Conservation (phyloP, 2,888 invertebrate species). For the Epinotia bilunana region DNA sequence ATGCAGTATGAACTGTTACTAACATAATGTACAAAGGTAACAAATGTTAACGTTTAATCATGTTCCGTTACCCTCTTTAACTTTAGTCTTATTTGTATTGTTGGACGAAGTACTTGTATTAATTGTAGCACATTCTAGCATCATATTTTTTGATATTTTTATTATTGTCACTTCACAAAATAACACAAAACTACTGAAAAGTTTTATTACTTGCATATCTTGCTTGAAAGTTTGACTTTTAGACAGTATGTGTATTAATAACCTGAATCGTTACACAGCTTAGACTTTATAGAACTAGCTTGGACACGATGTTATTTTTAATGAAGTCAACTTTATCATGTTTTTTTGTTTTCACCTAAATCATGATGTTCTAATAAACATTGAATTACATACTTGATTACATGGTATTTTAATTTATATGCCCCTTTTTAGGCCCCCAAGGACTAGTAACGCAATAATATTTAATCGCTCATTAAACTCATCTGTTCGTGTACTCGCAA, state of each 20-base stretch:
- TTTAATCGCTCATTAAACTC: constrained; percentile 25
- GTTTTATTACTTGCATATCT: constrained; percentile 1
- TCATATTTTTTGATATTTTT: constrained; percentile 29
- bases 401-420: constrained; percentile 51
- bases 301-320: constrained; percentile 68
- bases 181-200: constrained; percentile 21
- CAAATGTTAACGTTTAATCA: constrained; percentile 34
- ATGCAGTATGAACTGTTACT: constrained; percentile 37
- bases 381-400: constrained; percentile 66
- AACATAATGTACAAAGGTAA: constrained; percentile 43
- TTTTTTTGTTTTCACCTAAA: constrained; percentile 77
- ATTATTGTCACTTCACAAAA: constrained; percentile 28
- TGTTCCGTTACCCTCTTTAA: constrained; percentile 29
- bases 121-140: constrained; percentile 32
- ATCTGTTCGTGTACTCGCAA: constrained; percentile 13
- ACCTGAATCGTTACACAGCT: constrained; percentile 27
- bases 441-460: constrained; percentile 1
- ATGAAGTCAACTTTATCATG: constrained; percentile 76
- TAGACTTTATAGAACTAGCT: constrained; percentile 53
- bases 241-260: constrained; percentile 36
- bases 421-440: not conserved
- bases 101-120: constrained; percentile 29
- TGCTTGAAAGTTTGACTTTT: constrained; percentile 29
- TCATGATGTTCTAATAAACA: constrained; percentile 83
- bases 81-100: constrained; percentile 26